Evolutionary conservation across 2,113 vertebrate species (phyloP).

Genomic region (Nicator chloris): DNA sequence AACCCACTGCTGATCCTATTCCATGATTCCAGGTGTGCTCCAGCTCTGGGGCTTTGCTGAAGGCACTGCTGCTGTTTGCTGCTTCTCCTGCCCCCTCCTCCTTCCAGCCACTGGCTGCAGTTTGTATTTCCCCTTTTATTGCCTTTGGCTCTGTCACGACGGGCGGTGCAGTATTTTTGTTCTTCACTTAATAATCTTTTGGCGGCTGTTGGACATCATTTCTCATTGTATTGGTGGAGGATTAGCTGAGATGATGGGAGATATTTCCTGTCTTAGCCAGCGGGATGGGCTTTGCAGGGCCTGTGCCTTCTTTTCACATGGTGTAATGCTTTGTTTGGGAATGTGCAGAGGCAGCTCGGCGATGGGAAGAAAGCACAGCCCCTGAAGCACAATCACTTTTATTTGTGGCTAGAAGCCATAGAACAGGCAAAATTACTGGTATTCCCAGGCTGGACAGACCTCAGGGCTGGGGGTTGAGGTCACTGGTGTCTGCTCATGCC

Average conservation of each 20-base stretch:
- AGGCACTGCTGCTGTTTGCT: background rate
- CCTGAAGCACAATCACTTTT: background rate
- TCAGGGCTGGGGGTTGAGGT: background rate
- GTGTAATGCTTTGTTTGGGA: slow-evolving; percentile 67
- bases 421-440: background rate
- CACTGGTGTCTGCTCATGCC: background rate
- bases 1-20: background rate
- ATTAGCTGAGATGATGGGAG: slow-evolving; percentile 73
- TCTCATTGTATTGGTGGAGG: slow-evolving; percentile 76
- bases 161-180: slow-evolving; percentile 69
- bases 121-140: slow-evolving; percentile 68
- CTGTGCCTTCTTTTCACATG: slow-evolving; percentile 67
- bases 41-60: background rate
- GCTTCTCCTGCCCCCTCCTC: slow-evolving; percentile 13
- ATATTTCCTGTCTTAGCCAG: slow-evolving; percentile 76
- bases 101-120: slow-evolving; percentile 3
- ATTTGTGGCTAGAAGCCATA: background rate
- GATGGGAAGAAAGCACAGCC: background rate
- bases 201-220: slow-evolving; percentile 62
- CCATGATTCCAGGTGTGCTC: background rate
- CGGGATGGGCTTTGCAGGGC: slow-evolving; percentile 65
- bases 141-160: slow-evolving; percentile 68
- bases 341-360: slow-evolving; percentile 58
- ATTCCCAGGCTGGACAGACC: slow-evolving; percentile 9
- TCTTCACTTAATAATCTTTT: slow-evolving; percentile 72